These are phyloP conservation scores for Phalacrocorax aristotelis DNA, from an alignment of 2,113 vertebrate genomes.

Conservation along the genomic window DNA sequence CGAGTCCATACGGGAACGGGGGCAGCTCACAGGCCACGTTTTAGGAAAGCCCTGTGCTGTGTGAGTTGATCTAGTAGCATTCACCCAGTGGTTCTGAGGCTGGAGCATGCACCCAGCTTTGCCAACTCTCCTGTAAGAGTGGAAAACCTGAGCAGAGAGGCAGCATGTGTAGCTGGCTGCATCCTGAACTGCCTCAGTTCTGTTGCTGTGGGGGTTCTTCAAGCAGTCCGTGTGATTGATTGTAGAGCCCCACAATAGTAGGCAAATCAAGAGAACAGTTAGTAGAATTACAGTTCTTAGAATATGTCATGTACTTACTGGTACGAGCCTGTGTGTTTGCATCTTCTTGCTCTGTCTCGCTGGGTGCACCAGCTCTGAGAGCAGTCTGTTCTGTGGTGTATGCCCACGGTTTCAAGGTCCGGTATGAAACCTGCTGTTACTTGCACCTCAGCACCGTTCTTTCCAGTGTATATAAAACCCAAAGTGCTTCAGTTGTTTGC, in stretches of 20 bases:
- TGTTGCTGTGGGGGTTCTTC: neutral
- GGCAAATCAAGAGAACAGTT: neutral
- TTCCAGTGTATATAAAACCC: neutral
- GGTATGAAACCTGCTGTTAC: neutral
- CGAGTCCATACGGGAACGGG: fast-evolving
- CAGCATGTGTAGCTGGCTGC: neutral
- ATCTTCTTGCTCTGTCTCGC: neutral
- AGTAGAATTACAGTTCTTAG: neutral
- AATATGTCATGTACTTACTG: neutral
- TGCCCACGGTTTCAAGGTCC: neutral
- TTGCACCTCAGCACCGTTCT: neutral
- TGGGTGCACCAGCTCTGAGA: neutral
- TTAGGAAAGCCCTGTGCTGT: neutral
- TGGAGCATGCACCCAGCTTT: neutral
- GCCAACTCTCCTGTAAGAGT: neutral
- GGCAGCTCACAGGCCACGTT: neutral
- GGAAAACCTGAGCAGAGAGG: neutral
- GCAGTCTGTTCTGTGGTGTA: neutral
- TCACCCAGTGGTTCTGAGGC: neutral
- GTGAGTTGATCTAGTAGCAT: fast-evolving
- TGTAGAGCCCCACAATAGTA: neutral
- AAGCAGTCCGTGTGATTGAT: neutral
- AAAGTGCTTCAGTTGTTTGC: neutral
- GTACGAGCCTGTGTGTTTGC: neutral
- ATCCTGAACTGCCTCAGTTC: neutral